Base-by-base conservation (phyloP, 2,113 vertebrate species). In the Hippocampus barbouri region DNA sequence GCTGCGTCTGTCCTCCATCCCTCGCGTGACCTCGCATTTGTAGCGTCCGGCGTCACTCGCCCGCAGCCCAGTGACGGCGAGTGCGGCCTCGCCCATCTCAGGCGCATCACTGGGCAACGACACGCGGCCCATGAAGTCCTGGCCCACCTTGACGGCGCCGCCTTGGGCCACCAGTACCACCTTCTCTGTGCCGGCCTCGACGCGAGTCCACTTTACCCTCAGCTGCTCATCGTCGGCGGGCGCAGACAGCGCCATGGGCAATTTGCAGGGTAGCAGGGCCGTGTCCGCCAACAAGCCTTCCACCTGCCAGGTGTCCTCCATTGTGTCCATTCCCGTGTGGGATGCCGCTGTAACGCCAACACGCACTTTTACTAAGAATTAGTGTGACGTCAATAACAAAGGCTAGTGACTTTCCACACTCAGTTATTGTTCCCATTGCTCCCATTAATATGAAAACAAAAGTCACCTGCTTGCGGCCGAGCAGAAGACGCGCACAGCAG, bases 181-280 rank as follows among this genome's bases (percentile, higher is more conserved):
- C 18, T 72, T 93, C 90, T 98, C 96, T 77, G 73, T 89, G 34
- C 91, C 90, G 10, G 86, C 81, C 47, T 95, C 94, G 68, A 96
- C 89, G 85, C 94, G 96, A 8, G 95, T 95, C 97, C 97, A 98
- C 76, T 98, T 98, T 89, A 98, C 94, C 74, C 97, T 90, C 73
- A 95, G 88, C 77, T 92, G 90, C 71, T 96, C 94, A 0, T 84
- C 86, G 0, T 68, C 72, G 4, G 69, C 4, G 68, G 38, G 18
- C 41, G 4, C 51, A 16, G 38, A 85, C 87, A 5, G 43, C 21
- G 40, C 34, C 16, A 92, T 93, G 66, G 93, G 92, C 85, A 97
- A 95, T 84, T 85, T 91, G 70, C 97, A 98, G 0, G 95, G 95
- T 30, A 98, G 89, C 62, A 87, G 84, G 65, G 92, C 94, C 73